Percentiles rank a stretch among this genome's conserved stretches.
Evolutionary conservation across 2,113 vertebrate species (phyloP).

Genomic region (Oxyura jamaicensis): DNA sequence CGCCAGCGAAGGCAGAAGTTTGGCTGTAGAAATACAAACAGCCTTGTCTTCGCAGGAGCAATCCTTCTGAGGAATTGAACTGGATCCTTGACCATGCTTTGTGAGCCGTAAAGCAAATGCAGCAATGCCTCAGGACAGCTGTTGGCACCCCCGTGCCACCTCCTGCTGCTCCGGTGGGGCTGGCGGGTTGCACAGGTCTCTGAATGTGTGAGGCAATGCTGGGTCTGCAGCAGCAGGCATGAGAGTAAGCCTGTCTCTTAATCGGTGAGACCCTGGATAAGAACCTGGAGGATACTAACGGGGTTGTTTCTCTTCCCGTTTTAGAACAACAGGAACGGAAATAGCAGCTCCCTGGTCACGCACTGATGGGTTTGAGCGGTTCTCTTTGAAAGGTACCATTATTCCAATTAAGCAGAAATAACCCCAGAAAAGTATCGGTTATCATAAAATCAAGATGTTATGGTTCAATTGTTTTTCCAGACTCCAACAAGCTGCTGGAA

Average conservation of each 20-base stretch:
- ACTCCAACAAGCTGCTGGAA: constrained; percentile 68
- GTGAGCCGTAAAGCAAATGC: neutral
- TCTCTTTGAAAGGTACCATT: constrained; percentile 25
- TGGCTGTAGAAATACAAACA: neutral
- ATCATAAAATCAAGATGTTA: constrained; percentile 54
- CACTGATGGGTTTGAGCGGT: neutral
- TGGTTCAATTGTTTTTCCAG: constrained; percentile 72
- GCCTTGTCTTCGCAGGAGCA: neutral
- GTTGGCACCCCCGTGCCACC: neutral
- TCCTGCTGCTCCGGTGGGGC: neutral
- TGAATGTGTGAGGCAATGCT: constrained; percentile 4
- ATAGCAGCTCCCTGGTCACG: neutral
- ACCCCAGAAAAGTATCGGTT: constrained; percentile 5
- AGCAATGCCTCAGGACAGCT: neutral
- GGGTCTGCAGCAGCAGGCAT: neutral
- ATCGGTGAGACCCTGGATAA: neutral
- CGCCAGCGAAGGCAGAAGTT: neutral
- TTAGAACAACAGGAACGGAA: neutral
- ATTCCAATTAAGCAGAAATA: constrained; percentile 61
- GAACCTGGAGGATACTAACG: too few species aligned
- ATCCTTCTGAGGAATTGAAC: neutral
- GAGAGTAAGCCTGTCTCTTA: neutral
- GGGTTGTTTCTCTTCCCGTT: neutral
- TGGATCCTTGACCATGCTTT: neutral
- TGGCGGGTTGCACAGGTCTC: neutral